These are phyloP conservation scores for Hippocampus comes DNA, from an alignment of 2,113 vertebrate species.

Conservation along the genomic window DNA sequence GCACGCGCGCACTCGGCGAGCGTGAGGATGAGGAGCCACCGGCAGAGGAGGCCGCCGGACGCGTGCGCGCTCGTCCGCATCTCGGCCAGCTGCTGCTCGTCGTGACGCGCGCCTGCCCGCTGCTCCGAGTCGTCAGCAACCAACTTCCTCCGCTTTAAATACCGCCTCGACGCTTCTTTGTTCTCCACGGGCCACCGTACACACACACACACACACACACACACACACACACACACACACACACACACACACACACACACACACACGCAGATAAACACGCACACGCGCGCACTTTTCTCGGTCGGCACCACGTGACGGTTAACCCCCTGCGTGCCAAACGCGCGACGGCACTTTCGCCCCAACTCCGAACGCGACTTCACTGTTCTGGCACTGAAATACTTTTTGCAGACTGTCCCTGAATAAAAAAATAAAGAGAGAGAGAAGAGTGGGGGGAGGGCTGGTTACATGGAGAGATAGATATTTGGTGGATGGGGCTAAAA, in stretches of 20 bases:
- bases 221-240: background rate
- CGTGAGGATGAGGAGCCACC: background rate
- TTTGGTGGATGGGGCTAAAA: too few relatives aligned
- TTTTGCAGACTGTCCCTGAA: too few relatives aligned
- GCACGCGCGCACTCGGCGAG: background rate
- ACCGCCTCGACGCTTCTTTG: background rate
- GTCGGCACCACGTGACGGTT: constrained; percentile 61
- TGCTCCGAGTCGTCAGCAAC: background rate
- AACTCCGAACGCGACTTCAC: background rate
- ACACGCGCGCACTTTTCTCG: background rate
- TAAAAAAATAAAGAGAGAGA: too few relatives aligned
- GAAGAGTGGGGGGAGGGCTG: too few relatives aligned
- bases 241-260: background rate
- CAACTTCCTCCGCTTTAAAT: background rate
- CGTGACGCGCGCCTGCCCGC: background rate
- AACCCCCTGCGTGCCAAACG: constrained; percentile 50
- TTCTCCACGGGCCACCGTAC: background rate
- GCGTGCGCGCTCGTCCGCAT: constrained; percentile 1
- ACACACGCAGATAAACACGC: too few relatives aligned
- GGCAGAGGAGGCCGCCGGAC: background rate
- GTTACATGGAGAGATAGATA: too few relatives aligned
- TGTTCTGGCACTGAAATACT: too few relatives aligned
- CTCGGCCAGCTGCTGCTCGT: background rate
- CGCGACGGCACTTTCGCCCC: background rate
- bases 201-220: background rate